Evolutionary conservation across 2,113 vertebrate genomes (phyloP), one percentile per base, ranked within the genome.

Genomic region (Arizona elegans): DNA sequence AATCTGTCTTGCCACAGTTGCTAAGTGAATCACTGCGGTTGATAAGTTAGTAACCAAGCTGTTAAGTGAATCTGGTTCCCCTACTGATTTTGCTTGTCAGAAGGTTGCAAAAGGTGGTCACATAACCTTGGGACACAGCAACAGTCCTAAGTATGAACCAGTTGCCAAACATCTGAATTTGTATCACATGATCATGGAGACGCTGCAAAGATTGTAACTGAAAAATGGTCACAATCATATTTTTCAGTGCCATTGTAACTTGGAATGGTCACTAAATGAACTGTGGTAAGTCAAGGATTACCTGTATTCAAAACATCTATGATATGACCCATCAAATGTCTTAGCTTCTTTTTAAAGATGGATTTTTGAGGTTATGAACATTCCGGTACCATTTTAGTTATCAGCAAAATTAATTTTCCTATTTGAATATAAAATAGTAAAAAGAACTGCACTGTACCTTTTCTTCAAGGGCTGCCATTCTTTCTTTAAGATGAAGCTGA

Each of bases 401-500:
- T 62, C 38, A 53, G 43, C 17, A 47, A 92, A 38, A 70, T 89
- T 58, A 24, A 52, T 3, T 58, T 86, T 62, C 9, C 2, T n/a
- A 62, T 8, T 29, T 65, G 13, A 90, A 65, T 53, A 54, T n/a
- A 54, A 24, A 50, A 86, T 50, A 53, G 33, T 33, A 86, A 90
- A 62, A 90, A 52, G 47, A 15, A 8, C 47, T 87, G 5, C 23
- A 9, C 29, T 6, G 43, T 94, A 98, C 98, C 98, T 99, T 99
- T 97, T 99, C 99, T 95, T 99, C 99, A 94, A 99, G 96, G 8
- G 99, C 99, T 0, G 98, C 98, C 99, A 99, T 99, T 95, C 99
- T 98, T 94, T 99, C 99, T 96, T 99, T 99, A 94, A 99, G 97
- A 96, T 99, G 99, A 88, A 99, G 98, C 97, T 99, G 99, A 95